These are phyloP conservation scores for Corynorhinus townsendii DNA, from an alignment of 2,113 vertebrate species.

Conservation along the genomic window DNA sequence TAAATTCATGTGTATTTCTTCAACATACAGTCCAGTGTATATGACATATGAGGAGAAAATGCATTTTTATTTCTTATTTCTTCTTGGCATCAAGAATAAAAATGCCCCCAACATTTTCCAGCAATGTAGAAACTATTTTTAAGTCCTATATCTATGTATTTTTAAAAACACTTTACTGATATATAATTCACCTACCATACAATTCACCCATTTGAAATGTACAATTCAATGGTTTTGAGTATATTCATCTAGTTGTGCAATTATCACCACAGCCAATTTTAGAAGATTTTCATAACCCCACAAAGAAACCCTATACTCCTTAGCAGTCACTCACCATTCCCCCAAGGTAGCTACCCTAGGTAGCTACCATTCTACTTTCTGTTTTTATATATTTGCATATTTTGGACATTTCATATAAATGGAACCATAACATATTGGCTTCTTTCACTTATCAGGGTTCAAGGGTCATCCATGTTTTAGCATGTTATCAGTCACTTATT, in stretches of 20 bases:
- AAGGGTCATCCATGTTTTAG: not conserved
- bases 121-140: slow-evolving; percentile 9
- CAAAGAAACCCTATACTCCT: not conserved
- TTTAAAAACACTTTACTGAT: not conserved
- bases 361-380: not conserved
- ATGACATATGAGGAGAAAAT: not conserved
- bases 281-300: not conserved
- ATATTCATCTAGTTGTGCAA: not conserved
- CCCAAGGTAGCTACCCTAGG: not conserved
- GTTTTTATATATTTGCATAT: not conserved
- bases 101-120: slow-evolving; percentile 17
- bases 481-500: not conserved
- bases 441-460: not conserved
- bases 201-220: not conserved
- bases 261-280: not conserved
- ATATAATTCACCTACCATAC: not conserved
- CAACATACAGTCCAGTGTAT: not conserved
- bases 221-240: not conserved
- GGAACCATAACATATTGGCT: not conserved
- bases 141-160: not conserved
- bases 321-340: not conserved
- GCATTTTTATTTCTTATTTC: slow-evolving; percentile 36
- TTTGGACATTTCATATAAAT: not conserved
- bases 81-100: slow-evolving; percentile 16
- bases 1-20: slow-evolving; percentile 1